Conservation (phyloP, 2,797 vertebrate genomes). For the Pangasius mekongensis region DNA sequence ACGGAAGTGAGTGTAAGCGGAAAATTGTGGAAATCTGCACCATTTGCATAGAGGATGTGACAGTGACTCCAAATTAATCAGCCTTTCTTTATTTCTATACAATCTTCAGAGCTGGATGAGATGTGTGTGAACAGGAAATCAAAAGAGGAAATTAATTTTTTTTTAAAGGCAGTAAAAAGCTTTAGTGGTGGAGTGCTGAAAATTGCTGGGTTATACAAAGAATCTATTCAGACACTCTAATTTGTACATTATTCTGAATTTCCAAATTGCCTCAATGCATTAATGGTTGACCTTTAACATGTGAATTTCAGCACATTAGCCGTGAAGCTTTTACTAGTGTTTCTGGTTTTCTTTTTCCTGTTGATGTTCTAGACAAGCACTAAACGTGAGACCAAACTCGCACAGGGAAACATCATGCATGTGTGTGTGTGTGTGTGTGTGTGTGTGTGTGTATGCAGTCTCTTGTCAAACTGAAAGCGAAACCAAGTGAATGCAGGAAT, state of each 20-base stretch:
- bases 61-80: background rate
- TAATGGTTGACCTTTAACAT: background rate
- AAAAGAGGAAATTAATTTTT: constrained; percentile 10
- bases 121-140: constrained; percentile 5
- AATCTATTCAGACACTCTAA: background rate
- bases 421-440: background rate
- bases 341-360: background rate
- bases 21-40: background rate
- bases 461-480: background rate
- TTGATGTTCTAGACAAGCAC: background rate
- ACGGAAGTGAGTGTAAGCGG: background rate
- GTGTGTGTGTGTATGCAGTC: background rate
- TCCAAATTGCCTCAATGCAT: background rate
- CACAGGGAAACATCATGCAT: background rate
- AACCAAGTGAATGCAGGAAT: background rate
- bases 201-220: constrained; percentile 16
- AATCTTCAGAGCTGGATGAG: constrained; percentile 16
- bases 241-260: background rate
- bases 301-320: background rate
- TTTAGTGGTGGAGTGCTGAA: background rate
- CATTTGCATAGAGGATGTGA: background rate
- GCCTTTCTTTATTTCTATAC: background rate
- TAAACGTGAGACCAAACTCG: background rate
- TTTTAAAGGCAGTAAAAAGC: background rate
- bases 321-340: background rate